Base-by-base conservation (phyloP, 2,113 vertebrate genomes). In the Crotophaga sulcirostris region DNA sequence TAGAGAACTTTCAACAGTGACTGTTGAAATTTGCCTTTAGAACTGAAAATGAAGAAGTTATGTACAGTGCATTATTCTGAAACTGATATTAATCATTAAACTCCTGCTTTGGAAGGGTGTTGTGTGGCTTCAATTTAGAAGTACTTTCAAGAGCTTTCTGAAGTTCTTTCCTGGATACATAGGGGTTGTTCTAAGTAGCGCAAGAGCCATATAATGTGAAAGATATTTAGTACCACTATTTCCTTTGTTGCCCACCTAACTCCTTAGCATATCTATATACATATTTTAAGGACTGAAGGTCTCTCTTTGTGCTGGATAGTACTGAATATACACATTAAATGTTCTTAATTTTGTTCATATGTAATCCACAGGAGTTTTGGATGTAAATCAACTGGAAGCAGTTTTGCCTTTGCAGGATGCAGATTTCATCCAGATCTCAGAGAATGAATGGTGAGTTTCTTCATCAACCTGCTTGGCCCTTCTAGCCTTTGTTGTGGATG, bases 141-240 rank as follows among this genome's bases (percentile, higher is more conserved):
- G 2, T 31, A 47, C 29, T 69, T 44, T 60, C 36, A 75, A 64
- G 38, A 68, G 23, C 31, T 69, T 51, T 56, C 47, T 42, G 5
- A 85, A 81, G 28, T 55, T 29, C 8, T 58, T 56, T 52, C 18
- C 26, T 51, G 10, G 15, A 9, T 28, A 60, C 10, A 15, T 0
- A 59, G 6, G 20, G 20, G n/a, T 24, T 60, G 19, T 28, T 28
- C 20, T 26, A 55, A 64, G 28, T 3, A 31, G 12, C 23, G 40
- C 6, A 52, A 54, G 2, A 54, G 7, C n/a, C 34, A 12, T 17
- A 13, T 0, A 0, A 20, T 28, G 16, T 70, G 34, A 42, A 78
- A 74, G 13, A 47, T 34, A 33, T 28, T 78, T 28, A 36, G 21
- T 54, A 24, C 15, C 19, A 16, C 45, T 74, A 56, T 6, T 26